Conservation (phyloP, 2,797 vertebrate species). For the Squalus acanthias region DNA sequence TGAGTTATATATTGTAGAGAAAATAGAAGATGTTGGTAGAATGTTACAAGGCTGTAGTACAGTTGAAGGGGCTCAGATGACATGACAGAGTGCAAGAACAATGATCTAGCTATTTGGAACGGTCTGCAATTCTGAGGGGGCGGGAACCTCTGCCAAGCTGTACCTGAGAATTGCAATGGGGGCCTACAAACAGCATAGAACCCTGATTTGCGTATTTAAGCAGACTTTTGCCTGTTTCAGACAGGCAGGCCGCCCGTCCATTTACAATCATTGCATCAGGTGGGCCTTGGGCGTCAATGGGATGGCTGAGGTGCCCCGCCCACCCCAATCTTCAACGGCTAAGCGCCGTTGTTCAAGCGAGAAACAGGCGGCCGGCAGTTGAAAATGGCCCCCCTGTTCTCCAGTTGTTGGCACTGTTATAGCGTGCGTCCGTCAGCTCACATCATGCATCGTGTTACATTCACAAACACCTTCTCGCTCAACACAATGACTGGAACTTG, state of each 20-base stretch:
- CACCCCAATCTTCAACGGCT: neutral
- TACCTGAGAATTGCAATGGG: neutral
- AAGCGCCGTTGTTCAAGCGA: neutral
- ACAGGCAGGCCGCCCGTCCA: neutral
- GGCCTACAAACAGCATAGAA: neutral
- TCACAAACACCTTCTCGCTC: neutral
- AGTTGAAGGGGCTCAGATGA: neutral
- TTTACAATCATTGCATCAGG: too few relatives aligned
- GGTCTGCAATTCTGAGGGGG: neutral
- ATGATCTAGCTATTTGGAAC: neutral
- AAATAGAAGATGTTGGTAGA: neutral
- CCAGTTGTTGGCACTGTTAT: neutral
- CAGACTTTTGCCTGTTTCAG: neutral
- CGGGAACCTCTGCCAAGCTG: neutral
- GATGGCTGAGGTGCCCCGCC: neutral
- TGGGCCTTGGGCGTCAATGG: neutral
- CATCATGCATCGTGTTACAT: neutral
- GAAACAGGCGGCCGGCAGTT: neutral
- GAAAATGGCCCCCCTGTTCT: neutral
- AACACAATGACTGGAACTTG: slow-evolving; percentile 4
- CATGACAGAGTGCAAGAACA: neutral
- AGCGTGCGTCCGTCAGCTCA: neutral
- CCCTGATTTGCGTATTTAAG: neutral
- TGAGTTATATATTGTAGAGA: neutral
- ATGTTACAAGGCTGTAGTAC: neutral